Evolutionary conservation across 2,888 invertebrate species (phyloP).

Genomic region (Altica lythri): DNA sequence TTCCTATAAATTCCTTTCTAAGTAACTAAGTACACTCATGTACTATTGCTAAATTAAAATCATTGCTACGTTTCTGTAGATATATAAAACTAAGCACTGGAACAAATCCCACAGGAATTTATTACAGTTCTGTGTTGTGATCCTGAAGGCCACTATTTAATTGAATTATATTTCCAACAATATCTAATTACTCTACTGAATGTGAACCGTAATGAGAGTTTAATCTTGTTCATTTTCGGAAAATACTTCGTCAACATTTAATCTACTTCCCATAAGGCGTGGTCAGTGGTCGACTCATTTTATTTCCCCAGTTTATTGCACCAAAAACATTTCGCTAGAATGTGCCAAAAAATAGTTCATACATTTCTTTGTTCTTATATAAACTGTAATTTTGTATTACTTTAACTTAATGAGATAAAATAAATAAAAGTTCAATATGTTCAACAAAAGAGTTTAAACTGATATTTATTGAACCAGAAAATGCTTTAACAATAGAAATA

Average conservation of each 20-base stretch:
- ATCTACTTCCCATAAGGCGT: conserved; percentile 26
- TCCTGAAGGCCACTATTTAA: conserved; percentile 16
- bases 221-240: conserved; percentile 28
- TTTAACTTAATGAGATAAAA: too few relatives aligned
- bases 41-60: neutral
- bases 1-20: too few relatives aligned
- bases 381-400: too few relatives aligned
- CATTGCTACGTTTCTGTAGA: neutral
- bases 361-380: too few relatives aligned
- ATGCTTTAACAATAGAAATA: too few relatives aligned
- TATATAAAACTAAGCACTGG: neutral
- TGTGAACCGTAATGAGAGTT: conserved; percentile 29
- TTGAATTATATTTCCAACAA: conserved; percentile 29
- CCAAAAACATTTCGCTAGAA: too few relatives aligned
- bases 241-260: conserved; percentile 30
- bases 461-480: too few relatives aligned
- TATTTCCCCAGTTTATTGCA: too few relatives aligned
- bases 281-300: neutral
- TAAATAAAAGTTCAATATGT: too few relatives aligned
- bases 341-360: too few relatives aligned
- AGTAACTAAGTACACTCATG: too few relatives aligned
- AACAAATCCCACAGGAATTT: neutral
- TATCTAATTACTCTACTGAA: conserved; percentile 29
- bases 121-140: neutral
- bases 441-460: too few relatives aligned